These are phyloP conservation scores for Pandemis heparana DNA, from an alignment of 2,888 invertebrate genomes.

Conservation along the genomic window DNA sequence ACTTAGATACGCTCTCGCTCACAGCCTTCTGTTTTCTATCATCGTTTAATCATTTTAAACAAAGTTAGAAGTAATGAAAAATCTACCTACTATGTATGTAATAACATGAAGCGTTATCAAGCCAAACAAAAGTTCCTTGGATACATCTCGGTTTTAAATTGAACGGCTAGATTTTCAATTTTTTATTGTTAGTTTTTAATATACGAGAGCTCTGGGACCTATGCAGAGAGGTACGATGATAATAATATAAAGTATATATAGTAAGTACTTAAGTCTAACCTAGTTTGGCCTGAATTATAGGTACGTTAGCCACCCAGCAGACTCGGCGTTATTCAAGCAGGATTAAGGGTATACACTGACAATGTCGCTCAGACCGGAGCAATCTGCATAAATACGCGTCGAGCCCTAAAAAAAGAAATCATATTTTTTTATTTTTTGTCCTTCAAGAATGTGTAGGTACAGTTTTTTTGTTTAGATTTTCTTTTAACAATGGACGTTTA, in stretches of 20 bases:
- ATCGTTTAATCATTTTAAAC: background rate
- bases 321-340: constrained; percentile 13
- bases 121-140: background rate
- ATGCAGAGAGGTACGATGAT: too few relatives aligned
- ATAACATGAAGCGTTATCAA: background rate
- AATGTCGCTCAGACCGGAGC: constrained; percentile 3
- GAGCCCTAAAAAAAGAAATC: constrained; percentile 19
- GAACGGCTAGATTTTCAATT: background rate
- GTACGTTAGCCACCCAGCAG: background rate
- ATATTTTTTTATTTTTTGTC: constrained; percentile 28
- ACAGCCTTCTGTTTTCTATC: constrained; percentile 8
- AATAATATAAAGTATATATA: background rate
- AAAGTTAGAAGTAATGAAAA: background rate
- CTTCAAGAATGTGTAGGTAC: constrained; percentile 22
- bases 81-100: too few relatives aligned
- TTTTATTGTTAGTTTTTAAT: background rate
- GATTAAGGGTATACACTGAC: constrained; percentile 14
- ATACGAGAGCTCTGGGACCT: background rate
- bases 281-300: background rate
- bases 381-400: constrained; percentile 29
- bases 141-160: background rate
- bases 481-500: constrained; percentile 35
- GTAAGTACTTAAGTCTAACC: background rate
- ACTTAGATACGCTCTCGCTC: constrained; percentile 10
- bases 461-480: constrained; percentile 14